phyloP scores from a whole-genome alignment of 2,888 invertebrate genomes.

The Cephus pulcher region DNA sequence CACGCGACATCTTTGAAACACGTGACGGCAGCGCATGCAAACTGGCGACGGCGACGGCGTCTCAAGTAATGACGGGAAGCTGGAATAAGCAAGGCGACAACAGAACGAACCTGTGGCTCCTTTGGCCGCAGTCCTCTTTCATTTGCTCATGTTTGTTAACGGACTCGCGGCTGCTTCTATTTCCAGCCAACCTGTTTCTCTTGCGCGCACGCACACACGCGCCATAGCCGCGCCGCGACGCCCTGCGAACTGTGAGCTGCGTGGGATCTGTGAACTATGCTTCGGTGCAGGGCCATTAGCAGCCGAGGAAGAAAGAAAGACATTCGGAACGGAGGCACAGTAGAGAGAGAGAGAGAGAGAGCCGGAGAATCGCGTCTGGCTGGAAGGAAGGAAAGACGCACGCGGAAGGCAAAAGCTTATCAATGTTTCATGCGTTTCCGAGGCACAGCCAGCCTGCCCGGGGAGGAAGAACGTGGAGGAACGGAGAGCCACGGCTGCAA shows the following conservation, averaged over 20 bases:
- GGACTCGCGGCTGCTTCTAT: slow-evolving; percentile 26
- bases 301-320: too few relatives aligned
- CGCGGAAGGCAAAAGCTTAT: too few relatives aligned
- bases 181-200: slow-evolving; percentile 31
- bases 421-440: too few relatives aligned
- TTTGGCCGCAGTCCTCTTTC: slow-evolving; percentile 11
- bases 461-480: too few relatives aligned
- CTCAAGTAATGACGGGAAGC: not conserved
- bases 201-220: slow-evolving; percentile 1
- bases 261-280: too few relatives aligned
- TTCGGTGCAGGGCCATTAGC: too few relatives aligned
- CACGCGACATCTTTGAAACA: slow-evolving; percentile 18
- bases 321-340: too few relatives aligned
- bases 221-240: not conserved
- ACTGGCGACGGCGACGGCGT: not conserved
- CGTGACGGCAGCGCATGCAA: not conserved
- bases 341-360: too few relatives aligned
- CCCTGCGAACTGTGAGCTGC: not conserved
- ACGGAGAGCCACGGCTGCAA: too few relatives aligned
- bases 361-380: too few relatives aligned
- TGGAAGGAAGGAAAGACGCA: too few relatives aligned
- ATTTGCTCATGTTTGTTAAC: slow-evolving; percentile 27
- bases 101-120: slow-evolving; percentile 1
- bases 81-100: not conserved
- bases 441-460: too few relatives aligned